A percentile compares a stretch with the other conserved stretches of the same genome.
Conservation (phyloP, 2,888 invertebrate genomes). For the Heliothis peltigera region DNA sequence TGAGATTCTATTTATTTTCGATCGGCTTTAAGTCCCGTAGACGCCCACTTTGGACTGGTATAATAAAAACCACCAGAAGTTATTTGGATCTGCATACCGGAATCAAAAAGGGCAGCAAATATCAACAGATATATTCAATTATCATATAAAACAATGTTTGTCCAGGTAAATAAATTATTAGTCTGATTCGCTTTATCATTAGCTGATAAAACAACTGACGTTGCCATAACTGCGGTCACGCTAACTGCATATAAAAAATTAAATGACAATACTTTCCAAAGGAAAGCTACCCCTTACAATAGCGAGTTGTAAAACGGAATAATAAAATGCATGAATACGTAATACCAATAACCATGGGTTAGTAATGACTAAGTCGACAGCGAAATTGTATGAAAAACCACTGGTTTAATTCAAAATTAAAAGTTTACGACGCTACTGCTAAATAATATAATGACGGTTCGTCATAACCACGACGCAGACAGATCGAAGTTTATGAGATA, state of each 20-base stretch:
- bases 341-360: constrained; percentile 7
- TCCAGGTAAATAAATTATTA: too few species aligned
- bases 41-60: neutral
- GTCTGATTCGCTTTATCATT: too few species aligned
- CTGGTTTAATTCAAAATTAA: constrained; percentile 3
- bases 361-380: neutral
- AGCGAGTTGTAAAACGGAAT: constrained; percentile 2
- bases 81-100: too few species aligned
- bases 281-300: neutral
- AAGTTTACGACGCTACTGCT: neutral
- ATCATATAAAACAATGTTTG: too few species aligned
- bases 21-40: constrained; percentile 3
- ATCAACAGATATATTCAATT: too few species aligned
- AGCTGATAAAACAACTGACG: neutral
- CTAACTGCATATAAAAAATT: neutral
- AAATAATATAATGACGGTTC: neutral
- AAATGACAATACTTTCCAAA: neutral
- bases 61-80: neutral
- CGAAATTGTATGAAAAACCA: neutral
- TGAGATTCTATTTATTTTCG: constrained; percentile 8
- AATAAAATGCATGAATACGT: constrained; percentile 16
- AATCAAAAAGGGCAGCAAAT: too few species aligned
- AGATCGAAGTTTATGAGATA: neutral
- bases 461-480: neutral
- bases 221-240: neutral